phyloP scores from a whole-genome alignment of 2,797 vertebrate genomes.

The Megalops cyprinoides region DNA sequence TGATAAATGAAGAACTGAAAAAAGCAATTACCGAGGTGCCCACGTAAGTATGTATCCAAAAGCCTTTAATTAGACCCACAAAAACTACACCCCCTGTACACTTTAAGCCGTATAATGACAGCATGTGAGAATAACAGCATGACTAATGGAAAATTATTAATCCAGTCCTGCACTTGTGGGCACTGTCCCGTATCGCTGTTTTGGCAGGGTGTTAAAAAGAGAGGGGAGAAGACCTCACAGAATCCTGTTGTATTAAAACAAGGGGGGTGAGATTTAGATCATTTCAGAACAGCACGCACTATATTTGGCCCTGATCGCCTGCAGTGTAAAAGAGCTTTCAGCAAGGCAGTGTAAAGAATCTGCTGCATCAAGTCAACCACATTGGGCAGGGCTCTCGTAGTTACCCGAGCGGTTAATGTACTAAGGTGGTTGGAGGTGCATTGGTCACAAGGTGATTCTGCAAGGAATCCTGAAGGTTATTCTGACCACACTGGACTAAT shows the following conservation, averaged over 20 bases:
- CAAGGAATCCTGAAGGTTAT: no score
- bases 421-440: no score
- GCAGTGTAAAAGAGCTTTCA: no score
- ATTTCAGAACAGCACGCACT: not conserved
- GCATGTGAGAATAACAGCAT: not conserved
- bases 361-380: no score
- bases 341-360: no score
- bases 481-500: no score
- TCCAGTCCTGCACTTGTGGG: not conserved
- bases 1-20: not conserved
- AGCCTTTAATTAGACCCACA: not conserved
- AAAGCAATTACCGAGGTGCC: not conserved
- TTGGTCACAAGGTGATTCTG: no score
- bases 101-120: not conserved
- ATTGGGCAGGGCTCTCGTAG: no score
- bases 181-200: not conserved
- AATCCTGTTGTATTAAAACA: not conserved
- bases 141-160: not conserved
- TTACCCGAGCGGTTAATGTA: no score
- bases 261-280: not conserved
- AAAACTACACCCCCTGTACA: not conserved
- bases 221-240: not conserved
- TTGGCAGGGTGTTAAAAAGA: not conserved
- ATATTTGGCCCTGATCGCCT: not conserved
- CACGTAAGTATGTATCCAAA: not conserved